Percentiles rank a stretch among this genome's conserved stretches.
Conservation (phyloP, 2,888 invertebrate species). For the Mimas tiliae region DNA sequence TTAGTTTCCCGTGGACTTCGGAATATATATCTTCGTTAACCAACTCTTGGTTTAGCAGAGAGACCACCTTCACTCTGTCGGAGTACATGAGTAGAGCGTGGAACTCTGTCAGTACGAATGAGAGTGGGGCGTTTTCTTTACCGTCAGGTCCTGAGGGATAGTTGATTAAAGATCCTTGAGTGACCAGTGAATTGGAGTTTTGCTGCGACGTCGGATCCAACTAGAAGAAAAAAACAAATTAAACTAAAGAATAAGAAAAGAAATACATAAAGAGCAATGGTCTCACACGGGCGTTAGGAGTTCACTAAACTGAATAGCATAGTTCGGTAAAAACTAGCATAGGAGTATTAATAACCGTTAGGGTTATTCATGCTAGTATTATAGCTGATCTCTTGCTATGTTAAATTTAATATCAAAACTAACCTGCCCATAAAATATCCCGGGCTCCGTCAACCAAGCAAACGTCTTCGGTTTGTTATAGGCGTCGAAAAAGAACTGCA, state of each 20-base stretch:
- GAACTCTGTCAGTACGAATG: constrained; percentile 95
- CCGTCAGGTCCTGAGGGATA: constrained; percentile 69
- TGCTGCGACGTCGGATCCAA: constrained; percentile 79
- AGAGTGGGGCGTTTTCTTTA: constrained; percentile 85
- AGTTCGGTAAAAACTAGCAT: no score
- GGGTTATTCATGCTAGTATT: no score
- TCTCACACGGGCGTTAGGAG: no score
- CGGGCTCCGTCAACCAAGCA: constrained; percentile 95
- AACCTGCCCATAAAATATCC: constrained; percentile 92
- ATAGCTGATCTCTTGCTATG: no score
- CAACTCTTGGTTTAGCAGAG: constrained; percentile 92
- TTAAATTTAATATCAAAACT: constrained; percentile 7
- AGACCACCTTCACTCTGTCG: constrained; percentile 93
- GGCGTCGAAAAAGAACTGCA: constrained; percentile 90
- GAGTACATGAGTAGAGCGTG: constrained; percentile 93
- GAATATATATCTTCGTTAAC: constrained; percentile 94
- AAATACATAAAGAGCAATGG: no score
- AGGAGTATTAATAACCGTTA: no score
- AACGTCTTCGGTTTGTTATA: constrained; percentile 90
- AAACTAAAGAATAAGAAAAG: no score
- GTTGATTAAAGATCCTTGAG: constrained; percentile 71
- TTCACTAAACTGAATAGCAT: no score
- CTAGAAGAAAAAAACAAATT: constrained; percentile 54
- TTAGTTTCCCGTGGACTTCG: constrained; percentile 91
- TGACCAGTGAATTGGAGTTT: constrained; percentile 77